A percentile compares a stretch with the other conserved stretches of the same genome.
These are phyloP conservation scores for Nesidiocoris tenuis DNA, from an alignment of 2,888 invertebrate species.

Conservation along the genomic window DNA sequence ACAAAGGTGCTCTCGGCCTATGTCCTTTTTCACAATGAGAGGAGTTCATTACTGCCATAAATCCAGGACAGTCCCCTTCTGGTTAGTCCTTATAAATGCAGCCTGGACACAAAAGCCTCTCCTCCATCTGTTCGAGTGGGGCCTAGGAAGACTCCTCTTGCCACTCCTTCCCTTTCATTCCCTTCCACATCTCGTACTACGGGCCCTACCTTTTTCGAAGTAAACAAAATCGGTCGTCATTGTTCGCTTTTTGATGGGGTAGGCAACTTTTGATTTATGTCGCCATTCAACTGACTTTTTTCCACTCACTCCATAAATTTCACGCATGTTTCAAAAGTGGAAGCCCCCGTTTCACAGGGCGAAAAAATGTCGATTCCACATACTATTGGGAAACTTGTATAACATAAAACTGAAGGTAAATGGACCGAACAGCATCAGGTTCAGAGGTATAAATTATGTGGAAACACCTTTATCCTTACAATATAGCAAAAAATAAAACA, in stretches of 20 bases:
- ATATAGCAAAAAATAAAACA: too few relatives aligned
- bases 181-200: constrained; percentile 3
- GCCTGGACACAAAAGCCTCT: background rate
- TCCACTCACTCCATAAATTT: constrained; percentile 9
- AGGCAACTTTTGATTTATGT: constrained; percentile 30
- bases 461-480: too few relatives aligned
- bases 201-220: constrained; percentile 12
- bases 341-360: too few relatives aligned
- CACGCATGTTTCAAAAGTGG: constrained; percentile 7
- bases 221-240: constrained; percentile 33
- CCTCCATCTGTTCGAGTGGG: constrained; percentile 24
- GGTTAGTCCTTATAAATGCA: background rate
- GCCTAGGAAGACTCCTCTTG: too few relatives aligned
- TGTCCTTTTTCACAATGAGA: constrained; percentile 32
- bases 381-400: too few relatives aligned
- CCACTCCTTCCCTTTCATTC: too few relatives aligned
- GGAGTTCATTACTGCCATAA: constrained; percentile 42
- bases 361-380: too few relatives aligned
- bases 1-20: background rate
- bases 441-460: too few relatives aligned
- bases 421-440: too few relatives aligned
- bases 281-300: constrained; percentile 12
- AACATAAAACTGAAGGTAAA: too few relatives aligned
- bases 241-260: constrained; percentile 25
- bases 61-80: constrained; percentile 16